Conservation (phyloP, 2,888 invertebrate species). For the Caenorhabditis imperialis region DNA sequence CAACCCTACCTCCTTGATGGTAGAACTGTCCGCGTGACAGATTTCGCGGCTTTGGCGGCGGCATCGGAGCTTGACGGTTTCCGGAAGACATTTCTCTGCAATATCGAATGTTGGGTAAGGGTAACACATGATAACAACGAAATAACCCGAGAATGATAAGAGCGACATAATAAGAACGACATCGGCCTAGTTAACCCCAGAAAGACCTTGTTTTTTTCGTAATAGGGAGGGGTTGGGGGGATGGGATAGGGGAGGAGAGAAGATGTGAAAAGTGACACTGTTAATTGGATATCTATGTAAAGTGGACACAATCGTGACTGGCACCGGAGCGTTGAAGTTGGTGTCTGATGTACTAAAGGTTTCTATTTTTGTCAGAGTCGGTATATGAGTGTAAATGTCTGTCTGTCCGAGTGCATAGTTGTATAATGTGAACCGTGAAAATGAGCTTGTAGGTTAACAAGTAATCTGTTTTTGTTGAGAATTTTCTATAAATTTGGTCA, state of each 20-base stretch:
- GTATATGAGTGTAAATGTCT: too few relatives aligned
- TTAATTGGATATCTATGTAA: slow-evolving; percentile 45
- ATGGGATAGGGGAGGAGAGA: neutral
- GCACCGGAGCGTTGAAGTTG: slow-evolving; percentile 14
- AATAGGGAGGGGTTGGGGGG: slow-evolving; percentile 6
- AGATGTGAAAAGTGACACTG: slow-evolving; percentile 46
- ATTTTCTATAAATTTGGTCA: too few relatives aligned
- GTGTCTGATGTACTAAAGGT: too few relatives aligned
- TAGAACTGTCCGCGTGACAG: slow-evolving; percentile 45
- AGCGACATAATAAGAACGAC: neutral
- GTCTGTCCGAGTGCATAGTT: too few relatives aligned
- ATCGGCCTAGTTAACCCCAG: slow-evolving; percentile 33
- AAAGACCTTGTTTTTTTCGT: slow-evolving; percentile 25
- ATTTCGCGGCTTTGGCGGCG: slow-evolving; percentile 51
- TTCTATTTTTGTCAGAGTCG: too few relatives aligned
- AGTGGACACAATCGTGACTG: slow-evolving; percentile 42
- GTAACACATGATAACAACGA: neutral
- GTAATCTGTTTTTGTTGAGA: too few relatives aligned
- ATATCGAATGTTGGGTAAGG: neutral
- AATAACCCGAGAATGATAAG: slow-evolving; percentile 1
- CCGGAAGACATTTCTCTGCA: slow-evolving; percentile 36
- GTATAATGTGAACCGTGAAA: too few relatives aligned
- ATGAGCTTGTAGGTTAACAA: too few relatives aligned
- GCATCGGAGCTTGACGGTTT: slow-evolving; percentile 52
- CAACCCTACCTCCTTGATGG: slow-evolving; percentile 49